A percentile compares a stretch with the other conserved stretches of the same genome.
Conservation (phyloP, 23 tunicate species). For the Halocynthia aurantium region DNA sequence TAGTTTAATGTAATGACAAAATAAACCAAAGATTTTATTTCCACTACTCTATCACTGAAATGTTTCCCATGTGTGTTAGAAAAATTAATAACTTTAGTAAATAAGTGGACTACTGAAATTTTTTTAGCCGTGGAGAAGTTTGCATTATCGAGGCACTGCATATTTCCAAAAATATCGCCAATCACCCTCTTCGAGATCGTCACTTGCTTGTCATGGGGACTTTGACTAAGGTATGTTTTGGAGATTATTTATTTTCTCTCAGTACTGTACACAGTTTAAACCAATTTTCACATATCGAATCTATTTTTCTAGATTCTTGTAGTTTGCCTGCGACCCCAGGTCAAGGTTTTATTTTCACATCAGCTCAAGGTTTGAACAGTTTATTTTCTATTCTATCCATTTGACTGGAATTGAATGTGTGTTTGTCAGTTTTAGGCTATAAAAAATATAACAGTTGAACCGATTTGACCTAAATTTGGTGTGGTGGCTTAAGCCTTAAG, state of each 20-base stretch:
- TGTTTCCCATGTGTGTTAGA: neutral
- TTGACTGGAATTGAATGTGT: too few relatives aligned
- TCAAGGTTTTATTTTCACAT: constrained; percentile 72
- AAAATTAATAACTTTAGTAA: too few relatives aligned
- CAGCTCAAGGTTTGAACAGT: constrained; percentile 42
- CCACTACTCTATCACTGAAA: neutral
- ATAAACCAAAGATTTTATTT: neutral
- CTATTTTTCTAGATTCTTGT: constrained; percentile 51
- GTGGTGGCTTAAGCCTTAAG: too few relatives aligned
- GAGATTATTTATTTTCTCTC: too few relatives aligned
- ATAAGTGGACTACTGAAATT: neutral
- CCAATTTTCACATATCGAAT: neutral
- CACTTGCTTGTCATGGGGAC: constrained; percentile 94
- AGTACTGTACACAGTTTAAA: too few relatives aligned
- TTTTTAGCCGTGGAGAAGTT: constrained; percentile 80
- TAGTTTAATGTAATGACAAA: neutral
- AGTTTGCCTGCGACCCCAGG: constrained; percentile 75
- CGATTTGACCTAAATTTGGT: too few relatives aligned
- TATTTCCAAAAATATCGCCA: constrained; percentile 59
- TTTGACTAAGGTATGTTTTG: constrained; percentile 51
- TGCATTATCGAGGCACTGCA: constrained; percentile 80
- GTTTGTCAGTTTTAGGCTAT: too few relatives aligned
- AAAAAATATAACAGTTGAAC: too few relatives aligned
- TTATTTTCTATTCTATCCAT: neutral
- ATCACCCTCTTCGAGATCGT: constrained; percentile 82